Conservation (phyloP, 2,888 invertebrate genomes). For the Drosophila nr. medialis region DNA sequence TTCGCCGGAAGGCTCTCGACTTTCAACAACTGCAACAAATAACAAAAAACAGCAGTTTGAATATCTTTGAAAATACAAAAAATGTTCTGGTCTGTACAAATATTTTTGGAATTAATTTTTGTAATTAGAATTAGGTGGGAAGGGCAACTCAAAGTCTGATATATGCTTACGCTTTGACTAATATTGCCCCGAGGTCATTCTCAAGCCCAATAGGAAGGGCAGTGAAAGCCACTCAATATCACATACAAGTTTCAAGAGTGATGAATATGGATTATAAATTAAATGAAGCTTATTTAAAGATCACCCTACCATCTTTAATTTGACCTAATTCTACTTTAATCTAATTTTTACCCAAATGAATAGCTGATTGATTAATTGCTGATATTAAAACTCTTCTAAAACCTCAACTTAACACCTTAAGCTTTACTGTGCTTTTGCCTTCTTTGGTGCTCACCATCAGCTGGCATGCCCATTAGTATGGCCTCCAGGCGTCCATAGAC, state of each 20-base stretch:
- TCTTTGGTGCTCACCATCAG: conserved; percentile 43
- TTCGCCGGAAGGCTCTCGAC: conserved; percentile 43
- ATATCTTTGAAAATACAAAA: neutral
- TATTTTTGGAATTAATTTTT: too few species aligned
- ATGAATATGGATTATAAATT: neutral
- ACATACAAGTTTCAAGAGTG: neutral
- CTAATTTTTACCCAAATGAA: neutral
- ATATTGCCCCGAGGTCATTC: neutral
- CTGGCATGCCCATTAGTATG: conserved; percentile 71
- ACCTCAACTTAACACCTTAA: neutral
- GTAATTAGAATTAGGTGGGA: too few species aligned
- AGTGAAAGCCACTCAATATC: neutral
- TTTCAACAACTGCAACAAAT: conserved; percentile 40
- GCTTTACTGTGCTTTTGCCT: too few species aligned
- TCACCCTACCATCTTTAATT: neutral
- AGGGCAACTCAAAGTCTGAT: neutral
- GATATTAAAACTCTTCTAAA: neutral
- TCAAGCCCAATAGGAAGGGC: neutral
- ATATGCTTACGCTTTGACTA: neutral
- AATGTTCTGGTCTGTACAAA: too few species aligned
- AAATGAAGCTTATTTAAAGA: neutral
- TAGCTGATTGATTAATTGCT: neutral
- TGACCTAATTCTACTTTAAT: neutral
- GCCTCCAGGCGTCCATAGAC: conserved; percentile 65
- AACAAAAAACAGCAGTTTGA: neutral